phyloP scores from a whole-genome alignment of 2,888 invertebrate genomes.

The Tortrix viridana region DNA sequence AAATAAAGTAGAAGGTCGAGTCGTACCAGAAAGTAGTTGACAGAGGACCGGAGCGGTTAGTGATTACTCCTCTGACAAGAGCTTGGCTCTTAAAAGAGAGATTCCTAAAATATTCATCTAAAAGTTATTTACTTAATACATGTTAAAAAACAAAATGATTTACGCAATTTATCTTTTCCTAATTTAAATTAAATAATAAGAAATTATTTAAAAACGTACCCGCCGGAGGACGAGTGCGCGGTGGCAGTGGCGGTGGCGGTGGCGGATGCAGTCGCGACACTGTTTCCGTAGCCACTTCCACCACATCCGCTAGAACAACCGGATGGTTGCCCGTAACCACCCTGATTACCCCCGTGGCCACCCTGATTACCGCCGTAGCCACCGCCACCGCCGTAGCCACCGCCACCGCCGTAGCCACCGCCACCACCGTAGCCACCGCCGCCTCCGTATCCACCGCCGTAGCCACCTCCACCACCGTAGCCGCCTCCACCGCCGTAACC shows the following conservation, averaged over 20 bases:
- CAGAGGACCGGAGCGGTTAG: too few species aligned
- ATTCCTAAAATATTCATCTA: too few species aligned
- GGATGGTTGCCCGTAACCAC: neutral
- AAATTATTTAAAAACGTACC: conserved; percentile 37
- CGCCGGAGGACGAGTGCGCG: conserved; percentile 42
- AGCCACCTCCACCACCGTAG: conserved; percentile 29
- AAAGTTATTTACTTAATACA: too few species aligned
- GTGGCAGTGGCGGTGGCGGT: conserved; percentile 57
- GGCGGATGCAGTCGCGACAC: conserved; percentile 48
- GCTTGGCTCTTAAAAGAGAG: too few species aligned
- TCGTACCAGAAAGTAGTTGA: too few species aligned
- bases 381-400: conserved; percentile 33
- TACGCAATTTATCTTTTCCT: too few species aligned
- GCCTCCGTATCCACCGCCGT: conserved; percentile 41
- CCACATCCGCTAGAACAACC: conserved; percentile 2
- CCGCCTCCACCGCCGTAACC: conserved; percentile 16
- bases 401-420: conserved; percentile 36
- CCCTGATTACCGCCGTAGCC: conserved; percentile 39
- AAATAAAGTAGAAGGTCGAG: too few species aligned
- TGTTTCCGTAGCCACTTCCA: conserved; percentile 32
- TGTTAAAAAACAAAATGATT: too few species aligned
- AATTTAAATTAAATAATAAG: conserved; percentile 17
- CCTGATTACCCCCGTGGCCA: conserved; percentile 21
- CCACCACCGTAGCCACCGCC: conserved; percentile 41
- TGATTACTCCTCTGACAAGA: too few species aligned